Percentiles rank a stretch among this genome's conserved stretches.
Conservation (phyloP, 2,113 vertebrate species). For the Microtus oregoni region DNA sequence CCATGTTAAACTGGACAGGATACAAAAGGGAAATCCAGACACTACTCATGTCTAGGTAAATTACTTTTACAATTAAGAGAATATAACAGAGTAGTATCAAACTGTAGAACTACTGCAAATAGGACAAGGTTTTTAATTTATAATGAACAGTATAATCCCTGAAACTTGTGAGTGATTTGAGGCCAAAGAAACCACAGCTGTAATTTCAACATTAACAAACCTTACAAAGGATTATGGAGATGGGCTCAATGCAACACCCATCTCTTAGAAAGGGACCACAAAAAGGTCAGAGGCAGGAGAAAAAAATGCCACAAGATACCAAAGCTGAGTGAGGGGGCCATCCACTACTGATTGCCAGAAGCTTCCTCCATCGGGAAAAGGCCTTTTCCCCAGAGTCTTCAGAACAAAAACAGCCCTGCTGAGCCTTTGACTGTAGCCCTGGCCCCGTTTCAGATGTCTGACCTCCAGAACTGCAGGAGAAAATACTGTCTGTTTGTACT, state of each 20-base stretch:
- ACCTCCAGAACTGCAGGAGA: not conserved
- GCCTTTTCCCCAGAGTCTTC: not conserved
- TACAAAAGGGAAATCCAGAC: not conserved
- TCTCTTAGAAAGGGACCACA: not conserved
- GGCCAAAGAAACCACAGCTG: not conserved
- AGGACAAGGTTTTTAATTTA: constrained; percentile 17
- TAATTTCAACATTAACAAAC: not conserved
- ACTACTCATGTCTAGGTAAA: not conserved
- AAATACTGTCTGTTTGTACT: not conserved
- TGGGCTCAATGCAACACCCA: not conserved
- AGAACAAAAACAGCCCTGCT: not conserved
- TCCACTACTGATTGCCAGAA: not conserved
- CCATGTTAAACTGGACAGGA: constrained; percentile 6
- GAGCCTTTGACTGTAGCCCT: not conserved
- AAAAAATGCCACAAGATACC: not conserved
- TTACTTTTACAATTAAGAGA: not conserved
- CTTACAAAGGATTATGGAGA: not conserved
- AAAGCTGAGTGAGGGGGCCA: not conserved
- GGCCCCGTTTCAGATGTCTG: not conserved
- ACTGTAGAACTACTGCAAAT: not conserved
- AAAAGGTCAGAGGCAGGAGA: not conserved
- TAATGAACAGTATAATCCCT: not conserved
- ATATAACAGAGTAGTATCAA: not conserved
- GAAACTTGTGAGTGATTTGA: not conserved
- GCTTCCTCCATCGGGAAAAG: not conserved